Percentiles rank a stretch among this genome's conserved stretches.
These are phyloP conservation scores for Zosterops japonicus DNA, from an alignment of 2,113 vertebrate species.

Conservation along the genomic window DNA sequence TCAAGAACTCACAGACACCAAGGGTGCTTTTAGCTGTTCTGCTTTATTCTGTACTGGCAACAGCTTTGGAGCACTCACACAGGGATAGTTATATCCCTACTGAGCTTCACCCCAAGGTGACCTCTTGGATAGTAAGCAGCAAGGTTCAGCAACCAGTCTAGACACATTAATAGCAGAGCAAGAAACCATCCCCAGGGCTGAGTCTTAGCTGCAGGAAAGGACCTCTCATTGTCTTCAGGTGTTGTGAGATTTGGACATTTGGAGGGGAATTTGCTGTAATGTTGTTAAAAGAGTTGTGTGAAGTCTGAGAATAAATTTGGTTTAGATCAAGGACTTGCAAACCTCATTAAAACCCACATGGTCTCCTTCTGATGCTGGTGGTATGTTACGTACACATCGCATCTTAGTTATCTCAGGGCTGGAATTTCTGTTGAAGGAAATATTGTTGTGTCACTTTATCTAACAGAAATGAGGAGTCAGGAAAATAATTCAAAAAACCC, in stretches of 20 bases:
- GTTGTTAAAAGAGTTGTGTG: background rate
- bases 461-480: background rate
- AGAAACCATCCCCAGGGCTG: background rate
- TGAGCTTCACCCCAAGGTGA: background rate
- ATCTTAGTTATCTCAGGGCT: background rate
- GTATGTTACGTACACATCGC: accelerated
- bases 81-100: background rate
- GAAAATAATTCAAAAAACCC: background rate
- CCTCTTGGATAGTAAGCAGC: background rate
- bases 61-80: background rate
- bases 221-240: background rate
- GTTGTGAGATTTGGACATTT: background rate
- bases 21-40: background rate
- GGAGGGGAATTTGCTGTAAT: background rate
- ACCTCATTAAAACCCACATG: background rate
- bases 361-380: background rate
- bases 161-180: background rate
- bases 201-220: background rate
- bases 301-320: background rate
- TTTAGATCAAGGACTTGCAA: background rate
- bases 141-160: background rate
- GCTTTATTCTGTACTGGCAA: background rate
- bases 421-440: background rate
- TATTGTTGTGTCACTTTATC: background rate
- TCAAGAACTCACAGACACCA: background rate